A percentile compares a stretch with the other conserved stretches of the same genome.
These are phyloP conservation scores for Acanthococcus lagerstroemiae DNA, from an alignment of 2,888 invertebrate genomes.

Conservation along the genomic window DNA sequence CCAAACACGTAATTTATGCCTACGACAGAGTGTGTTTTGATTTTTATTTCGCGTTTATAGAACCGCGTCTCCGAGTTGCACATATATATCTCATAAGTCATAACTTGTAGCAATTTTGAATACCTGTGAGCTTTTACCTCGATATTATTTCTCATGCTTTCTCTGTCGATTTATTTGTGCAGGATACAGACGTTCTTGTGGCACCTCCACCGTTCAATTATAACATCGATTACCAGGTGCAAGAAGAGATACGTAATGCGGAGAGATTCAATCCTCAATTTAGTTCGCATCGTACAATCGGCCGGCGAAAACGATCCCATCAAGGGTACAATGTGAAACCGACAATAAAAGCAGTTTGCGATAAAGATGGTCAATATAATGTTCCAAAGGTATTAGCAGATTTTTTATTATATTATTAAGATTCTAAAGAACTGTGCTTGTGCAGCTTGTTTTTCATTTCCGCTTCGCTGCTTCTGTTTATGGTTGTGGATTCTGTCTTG, in stretches of 20 bases:
- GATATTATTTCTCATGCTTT: neutral
- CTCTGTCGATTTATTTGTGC: neutral
- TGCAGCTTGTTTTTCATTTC: neutral
- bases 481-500: no score
- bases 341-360: neutral
- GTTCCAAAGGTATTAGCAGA: neutral
- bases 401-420: neutral
- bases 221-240: constrained; percentile 9
- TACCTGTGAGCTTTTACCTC: neutral
- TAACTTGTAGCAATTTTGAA: no score
- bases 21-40: no score
- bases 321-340: constrained; percentile 16
- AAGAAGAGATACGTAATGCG: constrained; percentile 22
- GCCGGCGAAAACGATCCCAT: constrained; percentile 10
- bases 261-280: constrained; percentile 26
- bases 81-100: no score
- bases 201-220: constrained; percentile 26
- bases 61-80: no score
- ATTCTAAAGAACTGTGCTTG: no score
- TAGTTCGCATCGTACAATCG: constrained; percentile 3
- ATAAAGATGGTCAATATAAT: neutral
- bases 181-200: constrained; percentile 17
- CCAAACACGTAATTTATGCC: no score
- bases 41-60: no score
- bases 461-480: neutral